Conservation (phyloP, 2,113 vertebrate genomes). For the Baryphthengus martii region DNA sequence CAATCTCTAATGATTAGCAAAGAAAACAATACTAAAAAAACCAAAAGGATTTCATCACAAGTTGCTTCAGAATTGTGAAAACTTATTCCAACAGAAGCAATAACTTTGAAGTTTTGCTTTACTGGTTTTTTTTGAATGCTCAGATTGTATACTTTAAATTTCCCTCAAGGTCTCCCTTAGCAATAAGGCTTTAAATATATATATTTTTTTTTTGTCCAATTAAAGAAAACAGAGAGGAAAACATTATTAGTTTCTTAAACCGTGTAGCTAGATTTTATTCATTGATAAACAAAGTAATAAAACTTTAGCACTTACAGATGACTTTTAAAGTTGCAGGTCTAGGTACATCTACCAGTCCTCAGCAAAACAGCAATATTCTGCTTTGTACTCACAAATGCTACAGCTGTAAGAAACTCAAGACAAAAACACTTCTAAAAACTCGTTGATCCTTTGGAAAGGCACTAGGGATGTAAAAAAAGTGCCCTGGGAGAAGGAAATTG, state of each 20-base stretch:
- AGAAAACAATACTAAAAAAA: neutral
- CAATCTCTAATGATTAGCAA: neutral
- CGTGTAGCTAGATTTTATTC: neutral
- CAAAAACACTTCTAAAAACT: neutral
- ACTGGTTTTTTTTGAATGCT: neutral
- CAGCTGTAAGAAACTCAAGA: neutral
- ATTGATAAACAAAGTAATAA: neutral
- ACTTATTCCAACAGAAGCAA: neutral
- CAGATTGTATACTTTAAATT: neutral
- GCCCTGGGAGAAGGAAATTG: neutral
- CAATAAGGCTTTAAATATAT: neutral
- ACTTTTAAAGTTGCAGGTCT: neutral
- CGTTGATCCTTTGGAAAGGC: neutral
- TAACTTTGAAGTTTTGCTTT: neutral
- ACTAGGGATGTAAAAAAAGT: neutral
- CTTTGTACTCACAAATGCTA: neutral
- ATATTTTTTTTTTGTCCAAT: neutral
- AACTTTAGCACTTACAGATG: neutral
- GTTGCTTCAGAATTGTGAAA: neutral
- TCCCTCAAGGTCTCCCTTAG: neutral
- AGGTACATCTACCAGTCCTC: neutral
- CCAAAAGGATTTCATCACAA: neutral
- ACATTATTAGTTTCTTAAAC: neutral
- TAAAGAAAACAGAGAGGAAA: neutral
- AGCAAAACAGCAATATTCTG: neutral